Percentiles rank a stretch among this genome's conserved stretches.
phyloP scores from a whole-genome alignment of 1,140 invertebrate genomes.

The Zaprionus camerounensis region DNA sequence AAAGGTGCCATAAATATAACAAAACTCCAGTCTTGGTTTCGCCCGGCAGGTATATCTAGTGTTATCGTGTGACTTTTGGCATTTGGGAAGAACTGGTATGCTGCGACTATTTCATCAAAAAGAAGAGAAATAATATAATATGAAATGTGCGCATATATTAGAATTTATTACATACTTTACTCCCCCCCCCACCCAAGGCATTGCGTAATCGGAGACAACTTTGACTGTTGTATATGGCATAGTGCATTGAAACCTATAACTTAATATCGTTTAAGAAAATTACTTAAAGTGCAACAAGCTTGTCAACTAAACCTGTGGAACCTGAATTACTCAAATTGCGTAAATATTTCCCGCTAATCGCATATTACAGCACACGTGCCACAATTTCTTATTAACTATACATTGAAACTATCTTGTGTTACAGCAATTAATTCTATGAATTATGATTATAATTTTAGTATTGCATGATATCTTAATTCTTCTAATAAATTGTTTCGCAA shows the following conservation, averaged over 20 bases:
- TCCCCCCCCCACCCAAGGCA: constrained; percentile 16
- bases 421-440: background rate
- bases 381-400: background rate
- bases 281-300: background rate
- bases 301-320: background rate
- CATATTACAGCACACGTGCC: background rate
- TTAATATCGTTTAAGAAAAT: background rate
- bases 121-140: constrained; percentile 30
- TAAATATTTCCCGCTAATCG: background rate
- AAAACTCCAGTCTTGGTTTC: background rate
- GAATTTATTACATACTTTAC: constrained; percentile 56
- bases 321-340: background rate
- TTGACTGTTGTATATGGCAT: background rate
- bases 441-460: background rate
- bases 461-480: background rate
- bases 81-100: constrained; percentile 42
- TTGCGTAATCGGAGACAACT: constrained; percentile 48
- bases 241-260: background rate
- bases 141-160: constrained; percentile 54
- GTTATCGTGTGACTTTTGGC: constrained; percentile 10
- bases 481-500: background rate
- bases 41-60: background rate
- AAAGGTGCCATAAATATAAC: background rate
- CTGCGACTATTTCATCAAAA: constrained; percentile 10
- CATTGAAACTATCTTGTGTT: too few relatives aligned